Base-by-base conservation (phyloP, 35 echinoderm and acorn worm genomes). In the Apostichopus californicus region DNA sequence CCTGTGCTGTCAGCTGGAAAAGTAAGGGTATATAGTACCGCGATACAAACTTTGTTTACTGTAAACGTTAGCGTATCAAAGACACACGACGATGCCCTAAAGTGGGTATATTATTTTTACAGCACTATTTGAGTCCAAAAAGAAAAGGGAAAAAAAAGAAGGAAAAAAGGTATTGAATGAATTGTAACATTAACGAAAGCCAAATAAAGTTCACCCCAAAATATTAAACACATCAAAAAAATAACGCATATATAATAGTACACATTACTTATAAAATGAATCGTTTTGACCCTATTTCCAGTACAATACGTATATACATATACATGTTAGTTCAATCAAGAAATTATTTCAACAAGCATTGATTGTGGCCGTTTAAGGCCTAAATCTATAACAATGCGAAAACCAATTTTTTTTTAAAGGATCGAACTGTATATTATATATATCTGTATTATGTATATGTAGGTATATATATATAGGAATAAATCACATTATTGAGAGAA, bases 161-260 rank as follows among this genome's bases (percentile, higher is more conserved):
- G 34, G 34, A 46, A 46, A 46, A 46, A 46, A 4, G 34, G 34
- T 46, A 46, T 55, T 83, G 80, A 83, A 83, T 56, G 55, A 53
- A 83, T 83, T 83, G 80, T 55, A 54, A 83, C 80, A 53, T 53
- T 83, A 55, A 83, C 28, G 10, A 34, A 46, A 83, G 80, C 55
- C 10, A 83, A 83, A 55, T 53, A 83, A 46, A 83, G 34, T 46
- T 46, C 34, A 46, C 34, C 34, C 34, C 34, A 46, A 46, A 46
- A 46, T 46, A 46, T 46, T 46, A 0, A 46, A 46, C 34, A 46
- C 34, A 46, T 46, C 34, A 46, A 46, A 3, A 46, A 46, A 3
- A 46, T 46, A 46, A 46, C 34, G 34, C 34, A 46, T 46, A 46
- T 46, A 46, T 46, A 46, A 46, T 46, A 46, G 34, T 46, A 46